Percentiles rank a stretch among this genome's conserved stretches.
Evolutionary conservation across 2,888 invertebrate genomes (phyloP).

Genomic region (Opisthograptis luteolata): DNA sequence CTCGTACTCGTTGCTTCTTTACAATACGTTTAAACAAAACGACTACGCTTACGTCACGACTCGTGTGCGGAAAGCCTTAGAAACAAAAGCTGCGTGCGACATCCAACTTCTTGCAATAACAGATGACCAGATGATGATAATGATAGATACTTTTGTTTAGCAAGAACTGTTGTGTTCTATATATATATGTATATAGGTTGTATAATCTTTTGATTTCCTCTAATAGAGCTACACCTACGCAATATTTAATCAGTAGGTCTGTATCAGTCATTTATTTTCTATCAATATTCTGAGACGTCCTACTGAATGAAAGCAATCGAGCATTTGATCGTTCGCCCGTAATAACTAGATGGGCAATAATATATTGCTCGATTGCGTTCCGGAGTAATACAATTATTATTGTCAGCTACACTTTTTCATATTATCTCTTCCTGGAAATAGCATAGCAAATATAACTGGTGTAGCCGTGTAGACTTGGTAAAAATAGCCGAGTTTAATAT

Average conservation of each 20-base stretch:
- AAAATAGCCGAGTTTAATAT: neutral
- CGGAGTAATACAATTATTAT: slow-evolving; percentile 13
- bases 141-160: no score
- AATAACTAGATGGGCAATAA: slow-evolving; percentile 23
- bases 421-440: slow-evolving; percentile 4
- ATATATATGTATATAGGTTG: no score
- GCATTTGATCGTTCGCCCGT: slow-evolving; percentile 17
- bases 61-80: no score
- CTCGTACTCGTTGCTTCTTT: no score
- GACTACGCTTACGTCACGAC: no score
- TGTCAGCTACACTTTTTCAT: slow-evolving; percentile 3
- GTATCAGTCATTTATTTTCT: neutral
- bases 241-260: neutral
- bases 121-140: no score
- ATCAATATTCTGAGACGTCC: slow-evolving; percentile 11
- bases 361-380: slow-evolving; percentile 7
- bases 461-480: neutral
- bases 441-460: neutral
- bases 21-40: no score
- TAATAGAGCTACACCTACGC: no score
- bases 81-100: no score
- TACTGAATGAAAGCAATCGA: slow-evolving; percentile 13
- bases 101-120: no score
- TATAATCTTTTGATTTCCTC: no score
- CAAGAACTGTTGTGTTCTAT: no score